These are phyloP conservation scores for Dasypus novemcinctus DNA, from an alignment of 2,113 vertebrate species.

Conservation along the genomic window DNA sequence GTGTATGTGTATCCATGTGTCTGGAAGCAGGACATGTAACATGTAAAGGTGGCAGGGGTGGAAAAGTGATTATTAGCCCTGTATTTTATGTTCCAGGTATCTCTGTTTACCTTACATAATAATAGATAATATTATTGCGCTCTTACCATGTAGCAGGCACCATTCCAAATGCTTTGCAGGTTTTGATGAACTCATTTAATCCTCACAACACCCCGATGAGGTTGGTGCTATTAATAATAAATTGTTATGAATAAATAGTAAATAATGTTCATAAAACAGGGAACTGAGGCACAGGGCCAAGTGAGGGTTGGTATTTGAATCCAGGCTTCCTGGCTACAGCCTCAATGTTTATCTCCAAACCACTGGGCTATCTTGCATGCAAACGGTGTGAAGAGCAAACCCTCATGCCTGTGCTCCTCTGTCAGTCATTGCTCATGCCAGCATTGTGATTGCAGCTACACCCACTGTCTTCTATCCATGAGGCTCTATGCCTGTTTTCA, in stretches of 20 bases:
- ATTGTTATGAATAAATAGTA: no score
- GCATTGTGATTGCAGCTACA: neutral
- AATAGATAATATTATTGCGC: neutral
- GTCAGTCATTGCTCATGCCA: accelerated
- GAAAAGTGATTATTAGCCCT: neutral
- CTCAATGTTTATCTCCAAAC: neutral
- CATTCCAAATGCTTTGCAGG: neutral
- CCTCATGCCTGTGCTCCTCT: neutral
- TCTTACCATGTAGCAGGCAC: neutral
- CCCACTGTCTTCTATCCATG: neutral
- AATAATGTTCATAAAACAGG: neutral
- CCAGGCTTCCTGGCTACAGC: neutral
- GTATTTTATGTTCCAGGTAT: neutral
- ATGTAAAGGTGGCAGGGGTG: neutral
- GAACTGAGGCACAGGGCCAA: neutral
- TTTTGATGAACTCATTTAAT: neutral
- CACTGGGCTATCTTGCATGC: neutral
- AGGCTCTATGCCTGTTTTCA: neutral
- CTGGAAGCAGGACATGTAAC: neutral
- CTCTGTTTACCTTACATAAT: neutral
- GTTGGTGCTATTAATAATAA: neutral
- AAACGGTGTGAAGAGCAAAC: neutral
- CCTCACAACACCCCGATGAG: neutral
- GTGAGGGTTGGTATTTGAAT: neutral
- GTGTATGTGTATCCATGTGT: neutral